Conservation (phyloP, 2,113 vertebrate genomes). For the Emydura subglobosa region DNA sequence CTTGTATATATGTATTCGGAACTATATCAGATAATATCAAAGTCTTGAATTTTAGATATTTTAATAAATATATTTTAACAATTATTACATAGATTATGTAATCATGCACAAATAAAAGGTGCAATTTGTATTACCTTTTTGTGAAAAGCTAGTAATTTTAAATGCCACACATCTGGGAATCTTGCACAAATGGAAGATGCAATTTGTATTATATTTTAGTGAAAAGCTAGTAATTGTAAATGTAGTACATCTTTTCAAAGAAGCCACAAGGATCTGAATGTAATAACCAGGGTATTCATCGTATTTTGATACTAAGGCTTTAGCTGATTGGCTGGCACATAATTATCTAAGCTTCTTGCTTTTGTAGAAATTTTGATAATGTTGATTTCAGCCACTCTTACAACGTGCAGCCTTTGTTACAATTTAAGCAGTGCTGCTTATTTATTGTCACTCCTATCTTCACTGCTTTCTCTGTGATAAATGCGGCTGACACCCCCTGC, state of each 20-base stretch:
- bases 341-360: neutral
- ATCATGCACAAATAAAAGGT: neutral
- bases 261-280: neutral
- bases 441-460: neutral
- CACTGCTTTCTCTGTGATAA: neutral
- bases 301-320: neutral
- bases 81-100: neutral
- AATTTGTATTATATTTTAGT: neutral
- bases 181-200: neutral
- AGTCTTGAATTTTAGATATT: neutral
- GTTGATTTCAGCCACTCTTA: neutral
- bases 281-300: neutral
- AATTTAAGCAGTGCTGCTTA: neutral
- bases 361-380: neutral
- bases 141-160: neutral
- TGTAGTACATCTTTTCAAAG: neutral
- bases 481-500: neutral
- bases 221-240: neutral
- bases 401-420: neutral
- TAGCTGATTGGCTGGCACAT: neutral
- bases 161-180: neutral
- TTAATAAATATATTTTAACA: neutral
- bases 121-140: neutral
- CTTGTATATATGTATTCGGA: neutral
- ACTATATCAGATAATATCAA: neutral